A percentile compares a stretch with the other conserved stretches of the same genome.
Conservation (phyloP, 1,140 invertebrate species). For the Cephus cinctus region DNA sequence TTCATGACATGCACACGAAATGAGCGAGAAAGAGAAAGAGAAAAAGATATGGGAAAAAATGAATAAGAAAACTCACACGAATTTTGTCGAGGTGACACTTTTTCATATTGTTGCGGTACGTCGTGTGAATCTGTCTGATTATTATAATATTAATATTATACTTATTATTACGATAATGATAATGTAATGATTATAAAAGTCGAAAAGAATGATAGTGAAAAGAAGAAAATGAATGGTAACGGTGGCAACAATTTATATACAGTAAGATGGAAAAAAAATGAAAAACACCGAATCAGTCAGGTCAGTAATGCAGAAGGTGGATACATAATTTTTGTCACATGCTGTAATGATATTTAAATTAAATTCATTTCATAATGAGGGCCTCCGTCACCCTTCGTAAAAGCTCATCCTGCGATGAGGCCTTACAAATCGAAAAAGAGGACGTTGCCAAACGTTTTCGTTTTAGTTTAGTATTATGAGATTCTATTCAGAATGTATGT, state of each 20-base stretch:
- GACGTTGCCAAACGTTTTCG: too few relatives aligned
- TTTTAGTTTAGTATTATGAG: too few relatives aligned
- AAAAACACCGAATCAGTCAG: too few relatives aligned
- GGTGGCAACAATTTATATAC: too few relatives aligned
- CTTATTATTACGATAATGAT: slow-evolving; percentile 44
- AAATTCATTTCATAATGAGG: slow-evolving; percentile 52
- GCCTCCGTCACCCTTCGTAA: too few relatives aligned
- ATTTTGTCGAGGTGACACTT: slow-evolving; percentile 34
- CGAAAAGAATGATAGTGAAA: slow-evolving; percentile 15
- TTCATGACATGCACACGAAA: slow-evolving; percentile 28
- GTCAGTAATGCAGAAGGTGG: slow-evolving; percentile 47
- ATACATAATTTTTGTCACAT: slow-evolving; percentile 49
- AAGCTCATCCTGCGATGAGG: too few relatives aligned
- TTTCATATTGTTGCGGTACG: slow-evolving; percentile 47
- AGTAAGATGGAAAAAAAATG: background rate
- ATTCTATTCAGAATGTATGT: too few relatives aligned
- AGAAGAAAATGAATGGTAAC: slow-evolving; percentile 10
- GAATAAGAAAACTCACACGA: slow-evolving; percentile 28
- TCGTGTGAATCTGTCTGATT: slow-evolving; percentile 51
- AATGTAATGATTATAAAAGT: slow-evolving; percentile 53
- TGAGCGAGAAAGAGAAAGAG: slow-evolving; percentile 18
- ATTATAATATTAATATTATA: slow-evolving; percentile 51
- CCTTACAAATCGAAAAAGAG: too few relatives aligned
- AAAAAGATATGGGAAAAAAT: slow-evolving; percentile 18
- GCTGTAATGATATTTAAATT: slow-evolving; percentile 54